Base-by-base conservation (phyloP, 2,888 invertebrate genomes). In the Drosophila formosana region DNA sequence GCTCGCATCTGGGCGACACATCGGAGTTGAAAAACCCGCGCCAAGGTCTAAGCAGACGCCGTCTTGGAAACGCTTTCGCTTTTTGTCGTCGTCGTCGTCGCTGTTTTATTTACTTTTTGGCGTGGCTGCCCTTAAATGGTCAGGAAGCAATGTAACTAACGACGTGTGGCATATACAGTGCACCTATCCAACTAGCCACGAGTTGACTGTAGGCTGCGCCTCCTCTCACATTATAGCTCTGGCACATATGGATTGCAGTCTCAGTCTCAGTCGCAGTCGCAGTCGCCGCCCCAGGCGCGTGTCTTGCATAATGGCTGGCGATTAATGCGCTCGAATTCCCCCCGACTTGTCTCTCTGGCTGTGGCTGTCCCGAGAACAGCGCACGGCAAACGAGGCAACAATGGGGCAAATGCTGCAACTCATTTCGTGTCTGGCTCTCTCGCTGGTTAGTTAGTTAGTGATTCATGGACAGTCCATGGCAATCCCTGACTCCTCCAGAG, bases 21-120 rank as follows among this genome's bases (percentile, higher is more conserved):
- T 18, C 34, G n/a, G 41, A 79, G 85, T 89, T 85, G 85, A 85
- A 85, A 87, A 89, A 89, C 89, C 85, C 80, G 69, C 85, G 64
- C 66, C 85, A 85, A 85, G 85, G 85, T 89, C 89, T 78, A 28
- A 9, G 8, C 34, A 34, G 34, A 34, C 34, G 34, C 8, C 66
- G 69, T 47, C 73, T 72, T 57, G 72, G 66, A 84, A 83, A 71
- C 83, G 83, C 83, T 84, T 89, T 89, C 84, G 89, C 88, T 89
- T 84, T 84, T 89, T 84, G 72, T 74, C 52, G 70, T 61, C 66
- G 53, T 43, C 23, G 60, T 68, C 71, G 57, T 75, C 39, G 62
- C 61, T 56, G 58, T 18, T 18, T 18, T 18, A 18, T 66, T 39
- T 67, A 25, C 70, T 67, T 66, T 61, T 65, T 63, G 68, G 34